phyloP scores from a whole-genome alignment of 2,797 vertebrate species.

The Siniperca obscura region DNA sequence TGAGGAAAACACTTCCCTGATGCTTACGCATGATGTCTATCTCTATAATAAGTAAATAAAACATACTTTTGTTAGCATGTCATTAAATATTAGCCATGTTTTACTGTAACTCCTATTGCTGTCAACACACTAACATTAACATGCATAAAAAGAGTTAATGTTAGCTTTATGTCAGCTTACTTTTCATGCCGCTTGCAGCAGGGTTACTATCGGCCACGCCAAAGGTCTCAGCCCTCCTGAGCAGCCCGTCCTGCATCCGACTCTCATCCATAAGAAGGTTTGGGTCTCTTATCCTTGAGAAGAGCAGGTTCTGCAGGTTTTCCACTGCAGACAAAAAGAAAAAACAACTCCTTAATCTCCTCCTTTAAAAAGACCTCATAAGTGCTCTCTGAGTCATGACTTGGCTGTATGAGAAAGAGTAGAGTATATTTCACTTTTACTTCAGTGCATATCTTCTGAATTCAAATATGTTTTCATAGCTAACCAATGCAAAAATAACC shows the following conservation, averaged over 20 bases:
- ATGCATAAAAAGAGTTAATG: background rate
- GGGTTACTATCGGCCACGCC: constrained; percentile 74
- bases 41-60: background rate
- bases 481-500: background rate
- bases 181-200: constrained; percentile 58
- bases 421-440: background rate
- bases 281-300: constrained; percentile 66
- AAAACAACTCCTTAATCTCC: constrained; percentile 20
- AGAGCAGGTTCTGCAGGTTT: constrained; percentile 86
- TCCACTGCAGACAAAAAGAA: constrained; percentile 84
- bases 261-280: constrained; percentile 65
- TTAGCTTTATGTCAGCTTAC: constrained; percentile 75
- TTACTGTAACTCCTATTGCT: background rate
- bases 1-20: background rate
- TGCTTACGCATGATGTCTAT: background rate
- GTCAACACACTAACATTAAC: background rate
- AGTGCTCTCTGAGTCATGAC: background rate
- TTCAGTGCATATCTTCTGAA: background rate
- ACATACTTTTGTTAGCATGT: background rate
- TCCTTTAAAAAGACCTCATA: constrained; percentile 5
- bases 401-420: background rate
- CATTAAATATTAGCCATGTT: background rate
- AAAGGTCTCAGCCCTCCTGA: constrained; percentile 80
- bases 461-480: background rate
- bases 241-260: constrained; percentile 8